Percentiles rank a stretch among this genome's conserved stretches.
phyloP scores from a whole-genome alignment of 2,797 vertebrate species.

The Leuciscus waleckii region DNA sequence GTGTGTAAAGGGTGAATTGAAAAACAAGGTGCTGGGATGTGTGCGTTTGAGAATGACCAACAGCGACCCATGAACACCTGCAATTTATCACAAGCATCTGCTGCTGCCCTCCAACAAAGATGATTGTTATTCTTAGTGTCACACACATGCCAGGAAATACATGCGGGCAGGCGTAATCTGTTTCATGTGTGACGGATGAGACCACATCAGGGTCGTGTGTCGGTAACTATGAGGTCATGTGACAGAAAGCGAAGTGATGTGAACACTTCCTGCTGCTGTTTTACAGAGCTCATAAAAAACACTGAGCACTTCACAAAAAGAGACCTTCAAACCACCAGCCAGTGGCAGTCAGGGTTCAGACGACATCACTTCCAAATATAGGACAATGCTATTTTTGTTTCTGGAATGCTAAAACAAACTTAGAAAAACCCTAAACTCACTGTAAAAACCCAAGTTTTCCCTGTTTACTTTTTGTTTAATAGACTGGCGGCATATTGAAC shows the following conservation, averaged over 20 bases:
- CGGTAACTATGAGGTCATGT: conserved; percentile 42
- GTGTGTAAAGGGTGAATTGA: conserved; percentile 50
- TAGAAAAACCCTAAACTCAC: background rate
- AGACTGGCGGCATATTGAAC: background rate
- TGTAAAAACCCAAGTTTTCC: background rate
- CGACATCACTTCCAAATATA: conserved; percentile 7
- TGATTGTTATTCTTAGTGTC: conserved; percentile 27
- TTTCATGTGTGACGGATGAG: conserved; percentile 42
- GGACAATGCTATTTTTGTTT: conserved; percentile 16
- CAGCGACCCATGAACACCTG: conserved; percentile 15
- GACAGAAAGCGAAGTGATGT: conserved; percentile 39
- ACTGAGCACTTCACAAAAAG: conserved; percentile 37
- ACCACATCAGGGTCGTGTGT: conserved; percentile 40
- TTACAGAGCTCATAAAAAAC: conserved; percentile 57
- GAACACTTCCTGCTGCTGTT: conserved; percentile 55
- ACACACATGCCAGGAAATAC: conserved; percentile 14
- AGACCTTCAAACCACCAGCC: conserved; percentile 36
- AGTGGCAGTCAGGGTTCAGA: conserved; percentile 13
- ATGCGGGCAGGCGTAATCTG: conserved; percentile 37
- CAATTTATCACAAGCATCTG: conserved; percentile 37
- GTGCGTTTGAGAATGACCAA: conserved; percentile 30
- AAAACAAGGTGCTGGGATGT: conserved; percentile 35
- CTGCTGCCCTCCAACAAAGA: conserved; percentile 36
- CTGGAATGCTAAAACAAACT: conserved; percentile 1
- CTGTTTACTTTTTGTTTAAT: background rate